Evolutionary conservation across 2,113 vertebrate genomes (phyloP).

Genomic region (Oriolus oriolus): DNA sequence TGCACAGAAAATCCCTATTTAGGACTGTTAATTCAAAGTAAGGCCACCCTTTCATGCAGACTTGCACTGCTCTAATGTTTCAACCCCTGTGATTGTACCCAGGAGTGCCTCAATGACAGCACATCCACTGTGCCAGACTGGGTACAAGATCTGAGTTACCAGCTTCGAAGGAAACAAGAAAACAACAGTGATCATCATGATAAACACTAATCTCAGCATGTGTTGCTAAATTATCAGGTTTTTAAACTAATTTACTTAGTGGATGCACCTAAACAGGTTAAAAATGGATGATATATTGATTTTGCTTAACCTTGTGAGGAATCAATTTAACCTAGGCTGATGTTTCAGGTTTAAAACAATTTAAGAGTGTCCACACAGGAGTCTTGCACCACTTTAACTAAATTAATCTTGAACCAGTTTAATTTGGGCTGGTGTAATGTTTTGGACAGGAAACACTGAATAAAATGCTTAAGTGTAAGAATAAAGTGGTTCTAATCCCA

Average conservation of each 20-base stretch:
- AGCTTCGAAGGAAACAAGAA: background rate
- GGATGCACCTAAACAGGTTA: background rate
- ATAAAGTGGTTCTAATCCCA: background rate
- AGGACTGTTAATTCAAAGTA: background rate
- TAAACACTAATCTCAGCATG: background rate
- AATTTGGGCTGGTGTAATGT: background rate
- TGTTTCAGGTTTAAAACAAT: slow-evolving; percentile 11
- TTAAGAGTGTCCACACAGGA: background rate
- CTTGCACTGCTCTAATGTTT: background rate
- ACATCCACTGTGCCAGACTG: rapidly evolving
- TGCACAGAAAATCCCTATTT: background rate
- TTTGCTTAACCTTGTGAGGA: slow-evolving; percentile 1
- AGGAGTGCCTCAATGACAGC: background rate
- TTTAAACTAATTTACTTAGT: slow-evolving; percentile 21
- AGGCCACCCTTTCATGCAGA: background rate
- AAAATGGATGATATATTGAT: slow-evolving; percentile 40
- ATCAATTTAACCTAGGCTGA: background rate
- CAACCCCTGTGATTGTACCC: background rate
- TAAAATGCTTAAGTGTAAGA: slow-evolving; percentile 1
- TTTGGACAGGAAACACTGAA: background rate
- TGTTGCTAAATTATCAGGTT: background rate
- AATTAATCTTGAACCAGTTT: slow-evolving; percentile 15
- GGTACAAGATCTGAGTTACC: background rate
- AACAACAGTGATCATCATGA: background rate
- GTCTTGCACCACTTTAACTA: background rate